Percentiles rank a stretch among this genome's conserved stretches.
These are phyloP conservation scores for Sinella curviseta DNA, from an alignment of 1,140 invertebrate species.

Conservation along the genomic window DNA sequence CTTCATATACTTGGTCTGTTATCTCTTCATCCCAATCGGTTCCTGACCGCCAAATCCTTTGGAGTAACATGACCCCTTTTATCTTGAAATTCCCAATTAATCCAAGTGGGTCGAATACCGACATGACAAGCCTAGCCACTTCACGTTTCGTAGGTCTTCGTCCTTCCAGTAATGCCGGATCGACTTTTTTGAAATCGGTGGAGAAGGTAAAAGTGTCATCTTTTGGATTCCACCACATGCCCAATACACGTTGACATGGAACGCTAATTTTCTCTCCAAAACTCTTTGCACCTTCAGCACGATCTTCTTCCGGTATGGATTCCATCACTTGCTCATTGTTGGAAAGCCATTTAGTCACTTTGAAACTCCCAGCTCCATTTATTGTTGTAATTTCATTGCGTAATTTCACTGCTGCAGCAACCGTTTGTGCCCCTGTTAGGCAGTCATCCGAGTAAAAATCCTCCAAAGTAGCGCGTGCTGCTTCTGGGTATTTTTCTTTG, in stretches of 20 bases:
- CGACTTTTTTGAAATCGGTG: constrained; percentile 24
- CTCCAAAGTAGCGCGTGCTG: background rate
- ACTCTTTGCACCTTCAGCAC: background rate
- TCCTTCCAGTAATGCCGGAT: background rate
- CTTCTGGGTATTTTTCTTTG: background rate
- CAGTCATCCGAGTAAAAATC: background rate
- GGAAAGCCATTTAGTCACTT: background rate
- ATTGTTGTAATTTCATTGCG: background rate
- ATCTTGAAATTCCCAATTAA: constrained; percentile 32
- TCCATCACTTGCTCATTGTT: background rate
- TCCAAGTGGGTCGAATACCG: constrained; percentile 38
- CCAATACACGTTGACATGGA: constrained; percentile 6
- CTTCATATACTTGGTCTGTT: background rate
- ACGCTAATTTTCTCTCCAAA: background rate
- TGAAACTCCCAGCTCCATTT: background rate
- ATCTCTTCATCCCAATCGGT: constrained; percentile 45
- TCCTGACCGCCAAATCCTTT: constrained; percentile 44
- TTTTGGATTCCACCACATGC: constrained; percentile 26
- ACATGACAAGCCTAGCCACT: background rate
- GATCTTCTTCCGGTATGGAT: background rate
- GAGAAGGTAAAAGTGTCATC: constrained; percentile 3
- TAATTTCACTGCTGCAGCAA: background rate
- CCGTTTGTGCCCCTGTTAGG: background rate
- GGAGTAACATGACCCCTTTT: constrained; percentile 31
- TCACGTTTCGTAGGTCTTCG: constrained; percentile 35